Evolutionary conservation across 2,888 invertebrate species (phyloP).

Genomic region (Catocala nupta): DNA sequence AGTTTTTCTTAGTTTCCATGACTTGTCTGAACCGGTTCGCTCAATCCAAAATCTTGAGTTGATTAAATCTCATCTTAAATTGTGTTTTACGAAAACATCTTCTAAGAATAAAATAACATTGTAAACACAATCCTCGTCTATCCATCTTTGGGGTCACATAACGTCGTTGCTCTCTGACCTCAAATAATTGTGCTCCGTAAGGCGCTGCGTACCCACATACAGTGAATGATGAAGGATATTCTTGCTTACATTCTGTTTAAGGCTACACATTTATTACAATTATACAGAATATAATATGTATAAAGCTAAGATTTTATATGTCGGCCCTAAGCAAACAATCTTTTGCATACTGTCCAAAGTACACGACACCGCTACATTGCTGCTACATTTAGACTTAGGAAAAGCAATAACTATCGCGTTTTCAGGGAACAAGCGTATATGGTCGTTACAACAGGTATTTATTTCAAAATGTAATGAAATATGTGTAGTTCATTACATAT

Average conservation of each 20-base stretch:
- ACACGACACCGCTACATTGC: too few species aligned
- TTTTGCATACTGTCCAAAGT: too few species aligned
- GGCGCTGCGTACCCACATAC: slow-evolving; percentile 29
- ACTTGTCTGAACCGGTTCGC: too few species aligned
- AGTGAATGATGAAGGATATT: slow-evolving; percentile 36
- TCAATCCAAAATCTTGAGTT: not conserved
- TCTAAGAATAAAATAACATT: slow-evolving; percentile 22
- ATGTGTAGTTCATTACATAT: too few species aligned
- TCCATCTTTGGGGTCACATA: slow-evolving; percentile 34
- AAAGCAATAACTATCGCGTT: too few species aligned
- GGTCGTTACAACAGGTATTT: too few species aligned
- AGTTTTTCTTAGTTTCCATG: too few species aligned
- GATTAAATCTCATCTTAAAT: not conserved
- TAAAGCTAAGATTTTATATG: too few species aligned
- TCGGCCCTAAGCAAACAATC: too few species aligned
- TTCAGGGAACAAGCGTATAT: too few species aligned
- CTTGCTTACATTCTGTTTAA: slow-evolving; percentile 31
- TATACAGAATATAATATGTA: slow-evolving; percentile 8
- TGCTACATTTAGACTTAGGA: too few species aligned
- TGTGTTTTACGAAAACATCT: not conserved
- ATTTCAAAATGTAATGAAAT: too few species aligned
- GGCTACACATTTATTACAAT: slow-evolving; percentile 39
- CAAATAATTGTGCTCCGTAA: slow-evolving; percentile 50
- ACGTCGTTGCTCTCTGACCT: slow-evolving; percentile 53
- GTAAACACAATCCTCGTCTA: slow-evolving; percentile 15